Evolutionary conservation across 2,797 vertebrate species (phyloP).

Genomic region (Pseudochaenichthys georgianus): DNA sequence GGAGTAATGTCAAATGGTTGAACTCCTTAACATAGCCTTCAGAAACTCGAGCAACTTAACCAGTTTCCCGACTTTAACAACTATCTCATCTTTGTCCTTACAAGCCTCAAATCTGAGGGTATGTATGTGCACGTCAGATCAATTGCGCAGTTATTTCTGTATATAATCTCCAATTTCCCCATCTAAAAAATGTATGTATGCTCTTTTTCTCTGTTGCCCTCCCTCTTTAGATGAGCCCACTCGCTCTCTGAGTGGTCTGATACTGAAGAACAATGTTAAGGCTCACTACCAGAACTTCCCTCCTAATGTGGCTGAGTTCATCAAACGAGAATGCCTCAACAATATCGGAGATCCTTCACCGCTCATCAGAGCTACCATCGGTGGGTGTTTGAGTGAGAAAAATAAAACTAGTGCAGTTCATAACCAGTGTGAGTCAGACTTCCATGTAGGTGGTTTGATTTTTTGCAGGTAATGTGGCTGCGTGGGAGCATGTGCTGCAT

Average conservation of each 20-base stretch:
- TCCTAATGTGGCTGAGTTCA: slow-evolving; percentile 92
- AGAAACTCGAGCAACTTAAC: slow-evolving; percentile 97
- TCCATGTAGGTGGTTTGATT: slow-evolving; percentile 60
- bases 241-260: slow-evolving; percentile 93
- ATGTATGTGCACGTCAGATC: slow-evolving; percentile 31
- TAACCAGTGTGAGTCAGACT: slow-evolving; percentile 62
- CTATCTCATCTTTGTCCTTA: slow-evolving; percentile 96
- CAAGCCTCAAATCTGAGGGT: slow-evolving; percentile 95
- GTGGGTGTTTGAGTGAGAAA: slow-evolving; percentile 78
- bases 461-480: slow-evolving; percentile 56
- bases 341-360: slow-evolving; percentile 95
- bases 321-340: slow-evolving; percentile 96
- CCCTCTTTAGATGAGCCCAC: slow-evolving; percentile 90
- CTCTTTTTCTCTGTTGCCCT: slow-evolving; percentile 16
- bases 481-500: slow-evolving; percentile 39
- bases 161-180: background rate
- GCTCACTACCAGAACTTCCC: slow-evolving; percentile 97
- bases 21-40: slow-evolving; percentile 79
- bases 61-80: slow-evolving; percentile 98
- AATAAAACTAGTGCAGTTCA: slow-evolving; percentile 28
- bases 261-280: slow-evolving; percentile 97
- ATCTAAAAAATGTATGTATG: slow-evolving; percentile 12
- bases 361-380: slow-evolving; percentile 95
- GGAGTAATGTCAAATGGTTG: slow-evolving; percentile 18
- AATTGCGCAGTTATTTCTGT: slow-evolving; percentile 6